Evolutionary conservation across 2,113 vertebrate species (phyloP).

Genomic region (Paramormyrops kingsleyae): DNA sequence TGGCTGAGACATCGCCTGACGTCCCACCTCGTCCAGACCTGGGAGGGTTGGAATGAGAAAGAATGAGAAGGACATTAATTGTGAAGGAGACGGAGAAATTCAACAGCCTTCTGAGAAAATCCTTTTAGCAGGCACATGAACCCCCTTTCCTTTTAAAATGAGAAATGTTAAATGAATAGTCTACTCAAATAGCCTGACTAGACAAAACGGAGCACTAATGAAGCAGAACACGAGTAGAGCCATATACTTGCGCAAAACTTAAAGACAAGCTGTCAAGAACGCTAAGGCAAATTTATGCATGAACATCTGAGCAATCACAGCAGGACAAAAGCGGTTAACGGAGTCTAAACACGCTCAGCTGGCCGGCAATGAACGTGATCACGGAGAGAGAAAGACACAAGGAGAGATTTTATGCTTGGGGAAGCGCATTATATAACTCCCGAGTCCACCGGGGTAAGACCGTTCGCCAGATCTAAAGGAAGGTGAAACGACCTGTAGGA

Average conservation of each 20-base stretch:
- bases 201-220: background rate
- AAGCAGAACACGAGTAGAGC: background rate
- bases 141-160: background rate
- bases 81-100: background rate
- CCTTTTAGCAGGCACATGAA: background rate
- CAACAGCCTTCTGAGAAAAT: background rate
- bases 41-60: constrained; percentile 13
- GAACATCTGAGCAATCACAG: background rate
- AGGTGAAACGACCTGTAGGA: background rate
- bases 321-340: constrained; percentile 8
- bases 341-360: background rate
- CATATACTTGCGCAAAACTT: background rate
- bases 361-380: background rate
- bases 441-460: constrained; percentile 19
- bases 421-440: constrained; percentile 46
- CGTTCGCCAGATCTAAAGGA: constrained; percentile 13
- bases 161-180: background rate
- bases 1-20: constrained; percentile 60
- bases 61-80: background rate
- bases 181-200: background rate
- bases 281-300: background rate
- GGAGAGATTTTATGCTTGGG: constrained; percentile 40
- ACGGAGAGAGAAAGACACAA: background rate
- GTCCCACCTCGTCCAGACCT: constrained; percentile 72
- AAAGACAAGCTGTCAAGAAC: background rate